Evolutionary conservation across 2,888 invertebrate species (phyloP).

Genomic region (Epinotia bilunana): DNA sequence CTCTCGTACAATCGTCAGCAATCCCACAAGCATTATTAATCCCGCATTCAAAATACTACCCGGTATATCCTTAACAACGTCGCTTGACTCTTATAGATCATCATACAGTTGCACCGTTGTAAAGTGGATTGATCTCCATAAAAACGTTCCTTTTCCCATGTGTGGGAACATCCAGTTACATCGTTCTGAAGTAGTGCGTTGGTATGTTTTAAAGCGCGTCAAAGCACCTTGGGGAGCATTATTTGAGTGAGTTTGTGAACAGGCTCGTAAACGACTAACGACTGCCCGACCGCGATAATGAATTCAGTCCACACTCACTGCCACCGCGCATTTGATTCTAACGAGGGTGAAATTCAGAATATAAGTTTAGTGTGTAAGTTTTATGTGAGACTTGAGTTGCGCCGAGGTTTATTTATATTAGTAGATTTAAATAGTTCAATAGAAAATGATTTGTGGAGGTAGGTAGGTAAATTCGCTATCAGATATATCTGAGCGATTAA

Average conservation of each 20-base stretch:
- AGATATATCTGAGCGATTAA: no score
- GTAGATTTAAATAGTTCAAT: no score
- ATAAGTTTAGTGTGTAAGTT: slow-evolving; percentile 45
- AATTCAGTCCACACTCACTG: slow-evolving; percentile 73
- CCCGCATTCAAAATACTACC: not conserved
- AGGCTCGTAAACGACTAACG: slow-evolving; percentile 78
- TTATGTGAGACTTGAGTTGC: slow-evolving; percentile 25
- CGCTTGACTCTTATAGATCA: no score
- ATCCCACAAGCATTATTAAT: not conserved
- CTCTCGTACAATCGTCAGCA: not conserved
- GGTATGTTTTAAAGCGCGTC: slow-evolving; percentile 55
- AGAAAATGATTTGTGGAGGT: no score
- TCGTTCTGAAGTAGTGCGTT: slow-evolving; percentile 33
- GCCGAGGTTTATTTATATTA: slow-evolving; percentile 10
- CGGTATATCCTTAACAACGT: no score
- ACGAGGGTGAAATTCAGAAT: slow-evolving; percentile 63
- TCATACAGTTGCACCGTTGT: no score
- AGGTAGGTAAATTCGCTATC: no score
- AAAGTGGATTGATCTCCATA: not conserved
- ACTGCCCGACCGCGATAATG: slow-evolving; percentile 78
- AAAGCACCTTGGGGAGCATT: slow-evolving; percentile 71
- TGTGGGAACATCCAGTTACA: not conserved
- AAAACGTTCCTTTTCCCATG: not conserved
- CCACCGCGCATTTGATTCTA: slow-evolving; percentile 63
- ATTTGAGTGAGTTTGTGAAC: slow-evolving; percentile 78